Base-by-base conservation (phyloP, 2,797 vertebrate genomes). In the Calcarius lapponicus region DNA sequence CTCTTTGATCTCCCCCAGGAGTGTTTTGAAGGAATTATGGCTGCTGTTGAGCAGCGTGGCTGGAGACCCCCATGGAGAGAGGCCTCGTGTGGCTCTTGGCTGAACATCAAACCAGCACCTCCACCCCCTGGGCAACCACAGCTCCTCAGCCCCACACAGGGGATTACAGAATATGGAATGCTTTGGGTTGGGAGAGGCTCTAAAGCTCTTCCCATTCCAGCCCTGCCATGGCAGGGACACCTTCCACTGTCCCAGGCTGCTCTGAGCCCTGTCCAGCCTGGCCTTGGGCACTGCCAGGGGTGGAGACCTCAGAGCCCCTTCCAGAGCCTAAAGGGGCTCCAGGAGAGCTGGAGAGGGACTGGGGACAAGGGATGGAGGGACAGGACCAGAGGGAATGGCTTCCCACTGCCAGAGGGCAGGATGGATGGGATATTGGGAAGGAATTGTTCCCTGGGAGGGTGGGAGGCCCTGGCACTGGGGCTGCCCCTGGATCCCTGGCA, bases 291-390 rank as follows among this genome's bases (percentile, higher is more conserved):
- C 4, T 24, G 4, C 18, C 28, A 67, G 28, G 32, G 62, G 9
- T 43, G 26, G 54, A 67, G 5, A 53, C 3, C 28, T 45, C 0
- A 43, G 53, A 43, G 32, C 12, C 22, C 28, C n/a, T 75, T 67
- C 43, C 61, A 38, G 50, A 1, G n/a, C 45, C 61, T 67, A 17
- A 45, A 53, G 0, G 54, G 24, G 54, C 28, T 60, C n/a, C 54
- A 85, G 47, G 28, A 45, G 54, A 76, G n/a, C n/a, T 67, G 72
- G 6, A 38, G n/a, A 75, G 38, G 18, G 18, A 38, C 45, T 76
- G 13, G 1, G n/a, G 18, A 10, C 8, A 51, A 32, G 5, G 11
- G 5, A 0, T 50, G 25, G 31, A 66, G 32, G 1, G 51, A 14
- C 17, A 58, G 31, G 20, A 74, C 6, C 6, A 29, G 2, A 5